These are phyloP conservation scores for Catharus ustulatus DNA, from an alignment of 2,797 vertebrate genomes.

Conservation along the genomic window DNA sequence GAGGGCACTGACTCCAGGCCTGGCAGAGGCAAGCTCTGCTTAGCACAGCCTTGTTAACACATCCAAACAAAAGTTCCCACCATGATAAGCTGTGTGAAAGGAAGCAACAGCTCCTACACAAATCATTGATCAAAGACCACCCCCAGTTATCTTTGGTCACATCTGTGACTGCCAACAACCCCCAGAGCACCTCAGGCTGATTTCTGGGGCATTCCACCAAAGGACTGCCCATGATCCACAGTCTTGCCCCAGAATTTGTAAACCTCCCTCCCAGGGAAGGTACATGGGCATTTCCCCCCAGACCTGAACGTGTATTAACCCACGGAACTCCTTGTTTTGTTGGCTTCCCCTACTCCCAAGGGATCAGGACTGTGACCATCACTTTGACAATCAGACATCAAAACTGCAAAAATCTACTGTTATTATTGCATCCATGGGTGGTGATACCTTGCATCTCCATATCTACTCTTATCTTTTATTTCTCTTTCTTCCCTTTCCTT, in stretches of 20 bases:
- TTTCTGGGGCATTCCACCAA: neutral
- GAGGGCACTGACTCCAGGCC: neutral
- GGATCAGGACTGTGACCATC: neutral
- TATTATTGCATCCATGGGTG: neutral
- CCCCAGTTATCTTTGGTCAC: fast-evolving
- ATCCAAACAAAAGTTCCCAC: neutral
- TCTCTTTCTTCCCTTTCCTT: neutral
- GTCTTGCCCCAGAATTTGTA: neutral
- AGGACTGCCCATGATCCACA: neutral
- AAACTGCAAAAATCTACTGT: neutral
- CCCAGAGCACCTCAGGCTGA: neutral
- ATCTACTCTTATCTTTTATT: neutral
- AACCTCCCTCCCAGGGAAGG: fast-evolving
- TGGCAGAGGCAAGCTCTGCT: neutral
- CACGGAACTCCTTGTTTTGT: fast-evolving
- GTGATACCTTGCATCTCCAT: neutral
- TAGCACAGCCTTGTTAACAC: neutral
- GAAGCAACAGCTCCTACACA: neutral
- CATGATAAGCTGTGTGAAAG: neutral
- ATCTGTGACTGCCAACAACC: fast-evolving
- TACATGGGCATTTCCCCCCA: neutral
- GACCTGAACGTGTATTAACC: neutral
- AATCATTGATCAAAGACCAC: neutral
- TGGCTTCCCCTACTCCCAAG: neutral
- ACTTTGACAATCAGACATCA: neutral